Evolutionary conservation across 1,140 invertebrate species (phyloP), one percentile per base, ranked within the genome.

Genomic region (Ridgeia piscesae): DNA sequence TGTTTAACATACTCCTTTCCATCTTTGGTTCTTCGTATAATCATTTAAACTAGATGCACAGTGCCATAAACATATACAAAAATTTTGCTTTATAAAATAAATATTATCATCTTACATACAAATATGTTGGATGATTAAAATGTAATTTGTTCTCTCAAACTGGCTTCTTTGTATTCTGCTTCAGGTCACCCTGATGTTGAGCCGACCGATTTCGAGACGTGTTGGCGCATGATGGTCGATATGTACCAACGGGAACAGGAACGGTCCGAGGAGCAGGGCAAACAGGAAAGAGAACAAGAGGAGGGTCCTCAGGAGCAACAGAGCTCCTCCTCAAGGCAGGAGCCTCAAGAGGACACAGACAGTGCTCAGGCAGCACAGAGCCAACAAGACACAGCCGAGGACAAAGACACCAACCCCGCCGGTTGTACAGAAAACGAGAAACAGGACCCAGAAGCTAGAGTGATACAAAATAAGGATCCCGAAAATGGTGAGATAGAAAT

Each of bases 191-290:
- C 33, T 31, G 89, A 35, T 14, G 89, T 90, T 27, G 89, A 90
- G 21, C 89, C 89, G 21, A 90, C 89, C 1, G 89, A 90, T 27
- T 90, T 90, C 31, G 35, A 90, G 89, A 90, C 89, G 34, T 90
- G 89, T 90, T 90, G 89, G 89, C 33, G 6, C 35, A 34, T 90
- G 89, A 35, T 90, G 89, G 58, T 77, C 27, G 58, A 77, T 2
- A 77, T 77, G 58, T 77, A 77, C 27, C 58, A 77, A 21, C 6
- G 58, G 27, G 58, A 77, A 77, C 58, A 77, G 27, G 58, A 77
- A 77, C n/a, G n/a, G n/a, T n/a, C n/a, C n/a, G n/a, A n/a, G n/a
- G n/a, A n/a, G n/a, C n/a, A n/a, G n/a, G n/a, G n/a, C n/a, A n/a
- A n/a, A n/a, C n/a, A n/a, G n/a, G 27, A 77, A 27, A 77, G 58